phyloP scores from a whole-genome alignment of 2,113 vertebrate genomes.

The Daphoenositta chrysoptera region DNA sequence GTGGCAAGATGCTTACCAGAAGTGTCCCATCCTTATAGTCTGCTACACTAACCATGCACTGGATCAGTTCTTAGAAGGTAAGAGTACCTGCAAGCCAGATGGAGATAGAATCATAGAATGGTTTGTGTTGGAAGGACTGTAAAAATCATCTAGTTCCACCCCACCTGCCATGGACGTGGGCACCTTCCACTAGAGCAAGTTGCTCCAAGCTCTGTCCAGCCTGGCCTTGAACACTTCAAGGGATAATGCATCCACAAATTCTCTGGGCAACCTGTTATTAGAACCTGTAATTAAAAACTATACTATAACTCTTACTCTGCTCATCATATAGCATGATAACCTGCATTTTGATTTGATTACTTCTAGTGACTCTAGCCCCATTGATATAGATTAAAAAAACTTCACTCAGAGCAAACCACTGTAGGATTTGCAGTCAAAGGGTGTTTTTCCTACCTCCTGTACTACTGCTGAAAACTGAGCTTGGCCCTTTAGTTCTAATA shows the following conservation, averaged over 20 bases:
- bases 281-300: background rate
- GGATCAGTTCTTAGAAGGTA: slow-evolving; percentile 99
- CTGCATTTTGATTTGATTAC: background rate
- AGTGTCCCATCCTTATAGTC: slow-evolving; percentile 85
- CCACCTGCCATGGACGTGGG: background rate
- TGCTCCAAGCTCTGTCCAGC: background rate
- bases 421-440: background rate
- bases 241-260: background rate
- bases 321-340: background rate
- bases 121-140: background rate
- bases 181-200: background rate
- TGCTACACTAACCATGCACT: slow-evolving; percentile 97
- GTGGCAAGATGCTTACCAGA: slow-evolving; percentile 54
- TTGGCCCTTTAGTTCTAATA: background rate
- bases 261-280: background rate
- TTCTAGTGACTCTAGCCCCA: background rate
- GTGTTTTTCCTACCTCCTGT: background rate
- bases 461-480: background rate
- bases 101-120: background rate
- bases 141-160: background rate
- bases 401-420: background rate
- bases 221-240: background rate
- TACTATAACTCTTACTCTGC: background rate
- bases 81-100: background rate
- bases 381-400: background rate